A percentile compares a stretch with the other conserved stretches of the same genome.
phyloP scores from a whole-genome alignment of 2,888 invertebrate species.

The Amaurobius ferox region DNA sequence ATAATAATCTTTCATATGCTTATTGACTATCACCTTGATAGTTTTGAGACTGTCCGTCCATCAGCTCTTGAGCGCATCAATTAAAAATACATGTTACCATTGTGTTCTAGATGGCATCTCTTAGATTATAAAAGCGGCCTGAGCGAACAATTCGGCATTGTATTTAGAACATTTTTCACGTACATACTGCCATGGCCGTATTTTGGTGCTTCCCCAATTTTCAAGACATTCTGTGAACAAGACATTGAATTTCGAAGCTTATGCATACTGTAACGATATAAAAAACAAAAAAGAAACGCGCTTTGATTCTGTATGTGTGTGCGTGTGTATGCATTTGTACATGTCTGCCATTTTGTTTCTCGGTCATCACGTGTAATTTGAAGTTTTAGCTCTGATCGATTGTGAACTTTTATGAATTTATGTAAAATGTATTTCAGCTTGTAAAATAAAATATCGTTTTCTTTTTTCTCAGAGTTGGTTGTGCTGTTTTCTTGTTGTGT shows the following conservation, averaged over 20 bases:
- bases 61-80: background rate
- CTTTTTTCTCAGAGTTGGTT: slow-evolving; percentile 7
- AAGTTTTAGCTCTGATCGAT: slow-evolving; percentile 16
- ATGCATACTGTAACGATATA: slow-evolving; percentile 11
- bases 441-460: slow-evolving; percentile 3
- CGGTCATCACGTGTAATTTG: background rate
- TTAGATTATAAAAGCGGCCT: background rate
- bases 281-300: background rate
- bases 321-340: slow-evolving; percentile 4
- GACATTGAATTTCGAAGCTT: slow-evolving; percentile 3
- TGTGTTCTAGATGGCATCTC: slow-evolving; percentile 7
- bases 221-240: background rate
- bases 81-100: background rate
- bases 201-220: slow-evolving; percentile 6
- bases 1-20: background rate
- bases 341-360: background rate
- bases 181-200: slow-evolving; percentile 3
- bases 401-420: slow-evolving; percentile 13
- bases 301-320: slow-evolving; percentile 3
- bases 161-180: slow-evolving; percentile 5
- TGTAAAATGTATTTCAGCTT: slow-evolving; percentile 4
- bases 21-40: background rate
- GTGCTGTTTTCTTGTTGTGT: background rate
- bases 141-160: slow-evolving; percentile 9
- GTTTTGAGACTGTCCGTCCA: slow-evolving; percentile 6